Base-by-base conservation (phyloP, 2,797 vertebrate genomes). In the Kryptopterus vitreolus region DNA sequence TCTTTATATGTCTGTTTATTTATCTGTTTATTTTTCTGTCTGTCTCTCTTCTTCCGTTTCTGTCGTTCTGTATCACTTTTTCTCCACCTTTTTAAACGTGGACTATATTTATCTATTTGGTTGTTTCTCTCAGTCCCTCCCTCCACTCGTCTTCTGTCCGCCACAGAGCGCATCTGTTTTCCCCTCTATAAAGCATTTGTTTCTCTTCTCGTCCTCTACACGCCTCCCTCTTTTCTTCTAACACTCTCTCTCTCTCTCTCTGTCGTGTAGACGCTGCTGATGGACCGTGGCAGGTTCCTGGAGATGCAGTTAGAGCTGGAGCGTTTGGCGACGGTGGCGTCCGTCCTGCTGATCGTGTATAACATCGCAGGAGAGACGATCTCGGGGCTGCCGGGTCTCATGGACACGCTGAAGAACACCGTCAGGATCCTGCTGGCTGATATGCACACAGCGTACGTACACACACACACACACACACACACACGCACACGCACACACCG, bases 281-380 rank as follows among this genome's bases (percentile, higher is more conserved):
- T 99, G 97, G 98, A 99, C 88, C 96, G 97, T 87, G 83, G 87
- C 2, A 95, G 98, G 58, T 98, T 99, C 83, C 94, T 95, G 87
- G 96, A 99, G 88, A 94, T 99, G 83, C 95, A 98, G 88, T 87
- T 93, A 81, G 94, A 97, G 86, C 86, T 92, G 46, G 94, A 95
- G 78, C 91, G 89, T 10, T 88, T 99, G 24, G 92, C 94, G 0
- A 0, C 96, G 80, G 88, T 94, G 5, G 95, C 96, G 22, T 93
- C 97, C 0, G 86, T 98, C 79, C 90, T 99, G 22, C 94, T 98
- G 76, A 92, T 98, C 7, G 92, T 95, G 0, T 96, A 96, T 90
- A 97, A 94, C 11, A 93, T 93, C 3, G 91, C 93, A 0, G 95
- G 96, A 10, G 90, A 93, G 0, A 94, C 93, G 0, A 91, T 98